A percentile compares a stretch with the other conserved stretches of the same genome.
phyloP scores from a whole-genome alignment of 2,888 invertebrate species.

The Arge pagana region DNA sequence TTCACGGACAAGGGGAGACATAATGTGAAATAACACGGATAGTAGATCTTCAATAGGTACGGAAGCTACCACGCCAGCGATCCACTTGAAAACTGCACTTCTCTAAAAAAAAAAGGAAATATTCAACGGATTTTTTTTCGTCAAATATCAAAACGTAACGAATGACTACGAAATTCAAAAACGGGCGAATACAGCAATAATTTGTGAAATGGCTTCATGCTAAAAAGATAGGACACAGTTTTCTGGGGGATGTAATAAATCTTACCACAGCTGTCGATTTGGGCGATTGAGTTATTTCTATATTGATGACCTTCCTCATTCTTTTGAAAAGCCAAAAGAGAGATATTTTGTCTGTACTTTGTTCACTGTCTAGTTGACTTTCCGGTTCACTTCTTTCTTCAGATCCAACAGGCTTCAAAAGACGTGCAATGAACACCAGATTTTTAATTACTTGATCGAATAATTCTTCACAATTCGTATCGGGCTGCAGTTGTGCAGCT shows the following conservation, averaged over 20 bases:
- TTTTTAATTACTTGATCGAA: slow-evolving; percentile 76
- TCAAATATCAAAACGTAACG: slow-evolving; percentile 11
- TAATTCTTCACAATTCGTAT: slow-evolving; percentile 70
- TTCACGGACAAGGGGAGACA: slow-evolving; percentile 81
- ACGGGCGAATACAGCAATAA: slow-evolving; percentile 5
- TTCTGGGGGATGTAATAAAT: slow-evolving; percentile 35
- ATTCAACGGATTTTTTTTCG: too few relatives aligned
- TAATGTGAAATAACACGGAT: slow-evolving; percentile 67
- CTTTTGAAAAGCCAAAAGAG: slow-evolving; percentile 77
- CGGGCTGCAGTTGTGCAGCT: slow-evolving; percentile 74
- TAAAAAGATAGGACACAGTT: slow-evolving; percentile 9
- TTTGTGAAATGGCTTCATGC: neutral
- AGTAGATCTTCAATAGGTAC: slow-evolving; percentile 66
- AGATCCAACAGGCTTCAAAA: slow-evolving; percentile 63
- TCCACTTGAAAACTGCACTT: slow-evolving; percentile 80
- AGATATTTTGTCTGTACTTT: slow-evolving; percentile 61
- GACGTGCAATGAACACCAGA: slow-evolving; percentile 70
- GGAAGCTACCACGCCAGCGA: slow-evolving; percentile 73
- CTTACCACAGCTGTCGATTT: slow-evolving; percentile 73
- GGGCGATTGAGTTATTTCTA: slow-evolving; percentile 76
- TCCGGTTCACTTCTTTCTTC: slow-evolving; percentile 34
- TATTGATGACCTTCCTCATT: slow-evolving; percentile 75
- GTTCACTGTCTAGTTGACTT: slow-evolving; percentile 31
- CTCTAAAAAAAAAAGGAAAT: slow-evolving; percentile 63
- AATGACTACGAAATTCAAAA: neutral